phyloP scores from a whole-genome alignment of 2,888 invertebrate genomes.

The Selenia dentaria region DNA sequence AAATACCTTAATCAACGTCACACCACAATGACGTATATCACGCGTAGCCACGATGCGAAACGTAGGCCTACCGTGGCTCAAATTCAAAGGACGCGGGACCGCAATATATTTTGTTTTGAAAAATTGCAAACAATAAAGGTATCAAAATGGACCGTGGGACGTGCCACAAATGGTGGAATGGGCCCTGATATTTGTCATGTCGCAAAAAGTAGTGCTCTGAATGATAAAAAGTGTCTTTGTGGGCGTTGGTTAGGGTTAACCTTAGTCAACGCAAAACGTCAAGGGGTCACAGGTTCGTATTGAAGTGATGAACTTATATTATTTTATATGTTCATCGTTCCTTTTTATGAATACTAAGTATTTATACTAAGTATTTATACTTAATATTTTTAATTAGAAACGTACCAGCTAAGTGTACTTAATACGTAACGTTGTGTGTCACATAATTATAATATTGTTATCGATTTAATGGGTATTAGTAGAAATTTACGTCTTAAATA shows the following conservation, averaged over 20 bases:
- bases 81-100: conserved; percentile 52
- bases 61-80: conserved; percentile 39
- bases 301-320: too few relatives aligned
- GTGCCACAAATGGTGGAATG: conserved; percentile 56
- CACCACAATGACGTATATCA: conserved; percentile 2
- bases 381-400: too few relatives aligned
- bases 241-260: not conserved
- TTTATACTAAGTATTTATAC: too few relatives aligned
- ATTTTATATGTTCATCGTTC: too few relatives aligned
- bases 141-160: conserved; percentile 48
- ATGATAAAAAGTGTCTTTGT: not conserved
- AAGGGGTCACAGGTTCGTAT: not conserved
- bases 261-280: too few relatives aligned
- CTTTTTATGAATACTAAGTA: too few relatives aligned
- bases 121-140: conserved; percentile 68
- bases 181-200: conserved; percentile 61
- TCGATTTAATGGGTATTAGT: too few relatives aligned
- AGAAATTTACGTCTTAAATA: too few relatives aligned
- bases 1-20: too few relatives aligned
- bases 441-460: too few relatives aligned
- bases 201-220: conserved; percentile 37
- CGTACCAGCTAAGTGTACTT: too few relatives aligned
- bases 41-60: conserved; percentile 17
- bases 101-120: conserved; percentile 70
- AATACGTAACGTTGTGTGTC: too few relatives aligned